These are phyloP conservation scores for Capreolus pygargus DNA, from an alignment of 2,113 vertebrate species.

Conservation along the genomic window DNA sequence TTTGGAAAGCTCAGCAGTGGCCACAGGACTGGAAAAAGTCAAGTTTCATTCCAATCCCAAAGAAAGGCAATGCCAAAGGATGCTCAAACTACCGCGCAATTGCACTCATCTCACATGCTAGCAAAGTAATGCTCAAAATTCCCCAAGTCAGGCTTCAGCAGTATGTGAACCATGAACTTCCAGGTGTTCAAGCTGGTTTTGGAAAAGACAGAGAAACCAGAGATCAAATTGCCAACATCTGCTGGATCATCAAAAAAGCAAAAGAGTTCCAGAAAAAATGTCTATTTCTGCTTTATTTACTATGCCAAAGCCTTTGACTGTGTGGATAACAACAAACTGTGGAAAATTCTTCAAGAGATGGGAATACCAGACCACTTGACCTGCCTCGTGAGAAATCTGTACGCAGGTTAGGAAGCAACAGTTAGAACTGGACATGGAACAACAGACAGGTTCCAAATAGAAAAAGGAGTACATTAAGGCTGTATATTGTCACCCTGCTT, in stretches of 20 bases:
- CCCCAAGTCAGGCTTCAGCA: background rate
- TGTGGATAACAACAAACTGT: background rate
- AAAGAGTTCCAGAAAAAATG: background rate
- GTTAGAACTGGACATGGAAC: background rate
- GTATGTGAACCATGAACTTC: fast-evolving
- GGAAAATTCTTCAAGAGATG: fast-evolving
- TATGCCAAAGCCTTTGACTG: background rate
- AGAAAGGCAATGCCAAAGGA: background rate
- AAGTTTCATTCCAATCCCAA: background rate
- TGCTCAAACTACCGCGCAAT: background rate
- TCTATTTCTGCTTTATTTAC: background rate
- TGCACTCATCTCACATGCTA: background rate
- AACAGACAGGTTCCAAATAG: background rate
- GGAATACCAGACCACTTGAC: background rate
- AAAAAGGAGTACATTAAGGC: background rate
- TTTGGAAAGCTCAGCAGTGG: background rate
- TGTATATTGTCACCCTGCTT: background rate
- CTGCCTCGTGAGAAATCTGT: background rate
- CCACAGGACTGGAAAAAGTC: background rate
- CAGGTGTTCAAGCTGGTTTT: background rate
- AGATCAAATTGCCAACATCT: background rate
- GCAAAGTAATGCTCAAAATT: background rate
- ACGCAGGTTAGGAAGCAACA: background rate
- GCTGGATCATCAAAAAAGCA: background rate
- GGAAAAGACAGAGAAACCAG: background rate